Base-by-base conservation (phyloP, 1,140 invertebrate genomes). In the Papilio aristodemus region DNA sequence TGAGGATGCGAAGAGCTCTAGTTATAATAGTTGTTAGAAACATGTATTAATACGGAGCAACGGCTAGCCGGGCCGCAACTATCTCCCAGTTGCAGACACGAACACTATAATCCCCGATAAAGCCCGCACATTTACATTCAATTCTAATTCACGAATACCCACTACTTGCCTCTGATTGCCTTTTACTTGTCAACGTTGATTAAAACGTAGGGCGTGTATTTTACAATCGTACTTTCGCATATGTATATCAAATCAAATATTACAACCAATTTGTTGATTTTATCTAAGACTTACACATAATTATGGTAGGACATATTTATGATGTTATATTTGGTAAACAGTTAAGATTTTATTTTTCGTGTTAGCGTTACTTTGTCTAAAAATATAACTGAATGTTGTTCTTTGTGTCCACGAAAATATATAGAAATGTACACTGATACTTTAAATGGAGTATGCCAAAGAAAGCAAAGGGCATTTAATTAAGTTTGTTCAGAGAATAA, bases 41-140 rank as follows among this genome's bases (percentile, higher is more conserved):
- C 76, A 84, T 76, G 76, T 77, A 81, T 78, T 78, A 77, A 75
- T 76, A 79, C 62, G 71, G 71, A 75, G 71, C n/a, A n/a, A n/a
- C 78, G 85, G 77, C 79, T 82, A 77, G 79, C 69, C 43, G 75
- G 71, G 74, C 77, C 75, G 71, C 80, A 91, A 91, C 89, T 91
- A 91, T 91, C 89, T 91, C 81, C 77, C 81, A 76, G 72, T 85
- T 77, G 81, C 89, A 91, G 89, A 85, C 80, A 81, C 82, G 85
- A 87, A 83, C 84, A 92, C 91, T 91, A 92, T 92, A 92, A 92
- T 92, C 91, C 90, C 84, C 88, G 91, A 92, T 92, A 92, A 92
- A 91, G 86, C 91, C 91, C 91, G 91, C 91, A 92, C 91, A 92
- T 92, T 92, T 92, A 91, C 91, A 92, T 92, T 91, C 87, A 91